These are phyloP conservation scores for Crax fasciolata DNA, from an alignment of 2,797 vertebrate genomes.

Conservation along the genomic window DNA sequence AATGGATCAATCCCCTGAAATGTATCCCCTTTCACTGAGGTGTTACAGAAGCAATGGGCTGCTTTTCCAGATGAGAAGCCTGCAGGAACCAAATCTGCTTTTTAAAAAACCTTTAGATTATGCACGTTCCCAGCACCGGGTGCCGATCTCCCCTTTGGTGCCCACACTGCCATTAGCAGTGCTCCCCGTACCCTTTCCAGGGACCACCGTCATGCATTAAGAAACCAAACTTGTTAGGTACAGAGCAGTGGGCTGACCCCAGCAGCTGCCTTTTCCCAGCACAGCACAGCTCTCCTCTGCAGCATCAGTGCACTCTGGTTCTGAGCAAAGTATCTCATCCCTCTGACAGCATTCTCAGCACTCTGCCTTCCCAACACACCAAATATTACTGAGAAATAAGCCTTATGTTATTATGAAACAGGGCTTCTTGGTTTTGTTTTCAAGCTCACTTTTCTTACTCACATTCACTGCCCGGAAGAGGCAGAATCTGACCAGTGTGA, in stretches of 20 bases:
- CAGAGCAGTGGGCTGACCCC: not conserved
- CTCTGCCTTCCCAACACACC: not conserved
- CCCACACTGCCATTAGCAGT: not conserved
- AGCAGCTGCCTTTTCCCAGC: not conserved
- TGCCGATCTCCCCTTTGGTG: not conserved
- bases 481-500: not conserved
- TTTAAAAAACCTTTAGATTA: not conserved
- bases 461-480: not conserved
- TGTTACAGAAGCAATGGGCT: not conserved
- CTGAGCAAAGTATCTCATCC: not conserved
- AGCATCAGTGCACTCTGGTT: not conserved
- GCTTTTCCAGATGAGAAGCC: not conserved
- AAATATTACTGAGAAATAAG: not conserved
- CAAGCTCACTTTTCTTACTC: not conserved
- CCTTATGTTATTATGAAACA: fast-evolving
- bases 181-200: not conserved
- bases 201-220: fast-evolving
- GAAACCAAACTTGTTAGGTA: not conserved
- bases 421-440: not conserved
- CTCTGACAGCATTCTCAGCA: not conserved
- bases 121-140: fast-evolving
- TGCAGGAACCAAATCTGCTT: not conserved
- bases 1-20: constrained; percentile 3
- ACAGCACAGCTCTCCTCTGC: not conserved
- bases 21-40: not conserved